Conservation (phyloP, 1,140 invertebrate species). For the Drosophila repletoides region DNA sequence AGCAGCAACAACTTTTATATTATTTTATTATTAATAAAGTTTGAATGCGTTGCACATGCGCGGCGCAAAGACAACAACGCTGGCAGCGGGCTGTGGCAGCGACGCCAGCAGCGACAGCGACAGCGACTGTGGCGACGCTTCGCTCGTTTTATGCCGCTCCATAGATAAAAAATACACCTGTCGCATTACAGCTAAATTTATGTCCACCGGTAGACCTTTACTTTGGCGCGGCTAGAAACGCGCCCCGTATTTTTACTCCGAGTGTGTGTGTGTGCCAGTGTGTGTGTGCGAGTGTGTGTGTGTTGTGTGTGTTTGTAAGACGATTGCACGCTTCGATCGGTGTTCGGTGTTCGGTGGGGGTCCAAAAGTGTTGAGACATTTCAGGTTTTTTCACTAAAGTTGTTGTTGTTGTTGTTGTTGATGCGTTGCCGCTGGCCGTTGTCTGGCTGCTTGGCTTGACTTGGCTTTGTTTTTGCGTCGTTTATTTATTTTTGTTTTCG, state of each 20-base stretch:
- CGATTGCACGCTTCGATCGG: slow-evolving; percentile 72
- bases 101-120: slow-evolving; percentile 4
- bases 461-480: slow-evolving; percentile 47
- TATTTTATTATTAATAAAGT: slow-evolving; percentile 66
- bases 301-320: slow-evolving; percentile 47
- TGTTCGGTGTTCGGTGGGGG: slow-evolving; percentile 63
- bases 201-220: slow-evolving; percentile 81
- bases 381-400: slow-evolving; percentile 67
- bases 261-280: neutral
- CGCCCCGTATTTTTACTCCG: slow-evolving; percentile 48
- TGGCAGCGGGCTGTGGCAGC: neutral
- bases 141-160: slow-evolving; percentile 69
- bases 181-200: slow-evolving; percentile 81
- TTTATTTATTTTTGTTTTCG: slow-evolving; percentile 57
- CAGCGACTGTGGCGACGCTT: slow-evolving; percentile 25
- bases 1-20: slow-evolving; percentile 51
- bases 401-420: slow-evolving; percentile 52
- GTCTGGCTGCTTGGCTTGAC: slow-evolving; percentile 55
- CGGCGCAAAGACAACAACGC: slow-evolving; percentile 35
- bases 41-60: slow-evolving; percentile 74
- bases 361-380: slow-evolving; percentile 78
- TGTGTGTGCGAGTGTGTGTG: slow-evolving; percentile 11
- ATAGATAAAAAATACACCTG: slow-evolving; percentile 81
- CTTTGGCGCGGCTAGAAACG: slow-evolving; percentile 75
- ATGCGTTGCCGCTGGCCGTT: slow-evolving; percentile 72